Base-by-base conservation (phyloP, 1,140 invertebrate genomes). In the Drosophila cardini region DNA sequence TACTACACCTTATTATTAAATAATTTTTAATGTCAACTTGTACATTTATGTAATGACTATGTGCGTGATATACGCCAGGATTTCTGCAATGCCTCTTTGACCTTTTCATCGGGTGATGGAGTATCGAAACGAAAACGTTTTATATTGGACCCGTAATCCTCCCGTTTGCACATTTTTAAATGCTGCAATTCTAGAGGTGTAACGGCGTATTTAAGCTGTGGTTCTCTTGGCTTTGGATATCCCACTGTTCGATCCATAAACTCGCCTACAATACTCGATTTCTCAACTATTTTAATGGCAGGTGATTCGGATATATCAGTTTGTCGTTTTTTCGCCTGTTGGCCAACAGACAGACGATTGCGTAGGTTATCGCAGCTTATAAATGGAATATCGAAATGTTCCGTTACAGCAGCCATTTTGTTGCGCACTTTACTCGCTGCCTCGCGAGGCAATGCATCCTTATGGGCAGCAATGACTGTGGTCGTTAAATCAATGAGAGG, bases 81-180 rank as follows among this genome's bases (percentile, higher is more conserved):
- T 58, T 90, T 87, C 7, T 79, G 69, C 18, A 90, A 64, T 10
- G 81, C 64, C 50, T 73, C 71, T 42, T 90, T 80, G 4, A 91
- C 80, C 21, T 89, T 18, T 26, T 91, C 86, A 72, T 91, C 90
- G 2, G 90, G 90, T 11, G 90, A 91, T 40, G 76, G 75, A 2
- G 90, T 89, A 58, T 91, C 76, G 46, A 91, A 91, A 10, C 40
- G 55, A 72, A 91, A 91, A 9, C 86, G 75, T 61, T 78, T 78
- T 13, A 91, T 76, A 52, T 84, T 71, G 1, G 45, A 13, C 8
- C 74, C 80, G 26, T 84, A 89, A n/a, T 78, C 71, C 16, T 50
- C 11, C 4, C 55, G 56, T n/a, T 21, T 32, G 21, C 13, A 84
- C 26, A 89, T 46, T n/a, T 78, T 80, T 6, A 89, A 46, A 36